Base-by-base conservation (phyloP, 2,113 vertebrate genomes). In the Odontophorus gujanensis region DNA sequence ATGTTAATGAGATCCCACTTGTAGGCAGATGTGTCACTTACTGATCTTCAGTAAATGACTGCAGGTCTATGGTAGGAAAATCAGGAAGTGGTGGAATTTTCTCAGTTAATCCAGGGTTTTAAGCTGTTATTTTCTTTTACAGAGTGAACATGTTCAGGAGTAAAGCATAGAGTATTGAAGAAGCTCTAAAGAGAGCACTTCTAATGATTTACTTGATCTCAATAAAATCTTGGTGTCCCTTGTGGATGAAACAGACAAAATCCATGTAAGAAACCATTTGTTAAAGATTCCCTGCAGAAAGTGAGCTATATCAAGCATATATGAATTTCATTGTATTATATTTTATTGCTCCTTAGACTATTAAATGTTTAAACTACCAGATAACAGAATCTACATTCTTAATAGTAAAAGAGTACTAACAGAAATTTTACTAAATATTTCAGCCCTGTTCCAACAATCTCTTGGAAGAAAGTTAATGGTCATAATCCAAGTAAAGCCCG, bases 401-500 rank as follows among this genome's bases (percentile, higher is more conserved):
- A 68, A 90, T 51, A 92, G 77, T 38, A 13, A 55, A 77, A 95
- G 47, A 84, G 13, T 92, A 58, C 59, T 97, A 97, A 98, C 79
- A 57, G 36, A 85, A 79, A 85, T 96, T 97, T 95, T 90, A 22
- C 51, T 97, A 80, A 95, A 87, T 93, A 55, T 90, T 93, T 71
- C 97, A 99, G 99, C 94, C 99, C 99, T 8, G 98, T 99, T 96
- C 99, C 99, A 82, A 99, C 99, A 61, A 99, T 99, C 94, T 99
- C 99, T 28, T 99, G 99, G 99, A 98, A 98, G 95, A 99, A 99
- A 97, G 98, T 99, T 94, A 99, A 98, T 66, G 99, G 99, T 24
- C 99, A 99, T 94, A 99, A 99, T 87, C 99, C 99, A 43, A 98
- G 98, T 92, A 99, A 99, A 95, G 98, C 99, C 3, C 97, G 99